Evolutionary conservation across 2,888 invertebrate species (phyloP).

Genomic region (Thymelicus sylvestris): DNA sequence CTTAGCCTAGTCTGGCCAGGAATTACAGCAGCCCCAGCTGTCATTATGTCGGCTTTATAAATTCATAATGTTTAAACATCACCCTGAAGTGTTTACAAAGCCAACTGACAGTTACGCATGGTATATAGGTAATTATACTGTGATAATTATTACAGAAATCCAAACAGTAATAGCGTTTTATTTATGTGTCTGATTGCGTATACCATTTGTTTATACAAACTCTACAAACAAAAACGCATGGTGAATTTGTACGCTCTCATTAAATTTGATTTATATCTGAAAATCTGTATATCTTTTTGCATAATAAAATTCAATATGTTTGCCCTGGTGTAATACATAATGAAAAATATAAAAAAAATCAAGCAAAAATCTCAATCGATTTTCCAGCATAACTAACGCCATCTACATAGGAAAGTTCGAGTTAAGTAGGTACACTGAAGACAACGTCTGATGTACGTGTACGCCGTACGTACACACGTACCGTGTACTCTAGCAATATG

Average conservation of each 20-base stretch:
- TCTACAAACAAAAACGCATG: neutral
- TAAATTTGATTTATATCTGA: too few relatives aligned
- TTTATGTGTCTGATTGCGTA: neutral
- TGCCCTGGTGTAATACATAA: too few relatives aligned
- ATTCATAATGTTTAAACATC: neutral
- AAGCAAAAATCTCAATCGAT: neutral
- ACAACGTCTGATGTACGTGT: neutral
- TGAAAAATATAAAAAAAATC: too few relatives aligned
- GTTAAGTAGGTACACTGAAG: neutral
- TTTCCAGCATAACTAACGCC: conserved; percentile 6
- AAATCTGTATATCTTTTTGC: too few relatives aligned
- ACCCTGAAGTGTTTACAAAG: neutral
- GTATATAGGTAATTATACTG: neutral
- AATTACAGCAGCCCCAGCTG: neutral
- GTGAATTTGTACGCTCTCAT: neutral
- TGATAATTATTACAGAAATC: neutral
- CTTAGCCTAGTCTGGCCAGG: too few relatives aligned
- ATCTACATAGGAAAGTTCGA: conserved; percentile 7
- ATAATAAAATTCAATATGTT: too few relatives aligned
- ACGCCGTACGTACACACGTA: too few relatives aligned
- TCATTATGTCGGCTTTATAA: neutral
- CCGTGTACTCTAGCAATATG: conserved; percentile 7
- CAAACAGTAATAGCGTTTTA: neutral
- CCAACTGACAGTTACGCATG: neutral
- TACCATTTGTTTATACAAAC: neutral